Base-by-base conservation (phyloP, 2,888 invertebrate genomes). In the Ectobius pallidus region DNA sequence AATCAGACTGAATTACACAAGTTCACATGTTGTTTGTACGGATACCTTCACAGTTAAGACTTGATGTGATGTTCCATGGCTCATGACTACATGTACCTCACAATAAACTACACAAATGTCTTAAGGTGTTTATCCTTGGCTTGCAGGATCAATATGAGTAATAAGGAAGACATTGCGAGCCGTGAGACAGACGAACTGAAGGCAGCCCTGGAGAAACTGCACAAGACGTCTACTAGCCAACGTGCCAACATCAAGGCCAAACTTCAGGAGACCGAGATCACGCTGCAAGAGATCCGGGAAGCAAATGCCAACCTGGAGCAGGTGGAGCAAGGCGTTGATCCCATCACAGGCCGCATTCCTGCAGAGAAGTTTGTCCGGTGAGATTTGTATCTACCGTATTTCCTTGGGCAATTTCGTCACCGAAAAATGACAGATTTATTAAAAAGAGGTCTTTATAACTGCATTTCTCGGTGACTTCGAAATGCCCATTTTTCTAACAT, bases 291-390 rank as follows among this genome's bases (percentile, higher is more conserved):
- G 73, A 84, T 86, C 0, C 81, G 83, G 1, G 87, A 87, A 61
- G 84, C 87, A 0, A 16, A 44, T 25, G n/a, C 14, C 11, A 27
- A 27, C 1, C 55, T 55, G 3, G 25, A 55, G 55, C 22, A 18
- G 14, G 55, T 27, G 7, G 22, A 4, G 11, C 22, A 55, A 14
- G 55, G 86, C 0, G 83, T 86, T 79, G 89, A 90, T 78, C 84
- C 84, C 25, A 82, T 89, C 61, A 89, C 88, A 0, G 88, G 88
- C 74, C 83, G 88, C 75, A 88, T 90, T 70, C 88, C 89, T 0
- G 88, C 88, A 0, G 90, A 90, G 79, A 87, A 87, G 76, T 84
- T 85, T 73, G 75, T 83, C 39, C 81, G 81, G 83, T 83, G 77
- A 69, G n/a, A n/a, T n/a, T n/a, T n/a, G 49, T 69, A 18, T 3